A percentile compares a stretch with the other conserved stretches of the same genome.
Evolutionary conservation across 1,140 invertebrate species (phyloP).

Genomic region (Apolygus lucorum): DNA sequence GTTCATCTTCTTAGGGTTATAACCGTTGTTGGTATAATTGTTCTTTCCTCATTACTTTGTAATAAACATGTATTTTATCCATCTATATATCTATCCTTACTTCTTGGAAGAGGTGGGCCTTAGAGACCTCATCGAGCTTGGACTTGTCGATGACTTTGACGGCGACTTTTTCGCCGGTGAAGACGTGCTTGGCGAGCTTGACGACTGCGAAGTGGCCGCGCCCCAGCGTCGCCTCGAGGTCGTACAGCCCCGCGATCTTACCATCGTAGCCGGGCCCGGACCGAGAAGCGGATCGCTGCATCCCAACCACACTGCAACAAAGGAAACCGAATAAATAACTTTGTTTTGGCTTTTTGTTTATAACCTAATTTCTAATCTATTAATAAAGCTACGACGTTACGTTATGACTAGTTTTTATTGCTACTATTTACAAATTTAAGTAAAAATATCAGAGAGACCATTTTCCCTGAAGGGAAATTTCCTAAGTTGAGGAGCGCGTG

Average conservation of each 20-base stretch:
- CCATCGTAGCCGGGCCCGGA: conserved; percentile 54
- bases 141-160: conserved; percentile 97
- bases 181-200: conserved; percentile 95
- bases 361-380: too few species aligned
- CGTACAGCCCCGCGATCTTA: conserved; percentile 94
- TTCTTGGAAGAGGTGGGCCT: conserved; percentile 94
- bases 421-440: too few species aligned
- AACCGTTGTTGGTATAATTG: too few species aligned
- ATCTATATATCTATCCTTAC: conserved; percentile 46
- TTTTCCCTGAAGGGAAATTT: too few species aligned
- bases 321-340: background rate
- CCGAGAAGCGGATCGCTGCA: conserved; percentile 10
- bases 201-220: conserved; percentile 98
- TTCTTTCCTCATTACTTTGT: too few species aligned
- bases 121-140: conserved; percentile 92
- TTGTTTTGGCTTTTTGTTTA: too few species aligned
- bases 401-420: too few species aligned
- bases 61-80: too few species aligned
- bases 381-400: too few species aligned
- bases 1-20: too few species aligned
- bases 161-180: conserved; percentile 97
- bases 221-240: conserved; percentile 88
- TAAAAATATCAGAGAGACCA: too few species aligned
- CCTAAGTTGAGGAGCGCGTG: too few species aligned
- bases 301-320: conserved; percentile 21